Percentiles rank a stretch among this genome's conserved stretches.
These are phyloP conservation scores for Progne subis DNA, from an alignment of 2,113 vertebrate genomes.

Conservation along the genomic window DNA sequence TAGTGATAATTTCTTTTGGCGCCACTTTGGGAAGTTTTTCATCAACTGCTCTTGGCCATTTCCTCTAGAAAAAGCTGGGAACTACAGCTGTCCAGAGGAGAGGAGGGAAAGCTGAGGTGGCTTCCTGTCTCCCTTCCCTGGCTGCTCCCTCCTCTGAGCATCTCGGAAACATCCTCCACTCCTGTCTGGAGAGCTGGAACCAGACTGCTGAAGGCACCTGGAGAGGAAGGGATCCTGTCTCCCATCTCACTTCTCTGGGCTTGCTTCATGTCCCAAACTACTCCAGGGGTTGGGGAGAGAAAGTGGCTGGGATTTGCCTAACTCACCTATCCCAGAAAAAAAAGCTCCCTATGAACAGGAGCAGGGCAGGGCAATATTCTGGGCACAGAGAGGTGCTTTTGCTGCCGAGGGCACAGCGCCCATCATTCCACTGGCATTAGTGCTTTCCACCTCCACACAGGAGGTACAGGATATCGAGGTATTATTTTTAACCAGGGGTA, in stretches of 20 bases:
- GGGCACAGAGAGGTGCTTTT: not conserved
- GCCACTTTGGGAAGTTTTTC: not conserved
- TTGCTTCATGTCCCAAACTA: not conserved
- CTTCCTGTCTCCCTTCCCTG: not conserved
- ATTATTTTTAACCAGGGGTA: not conserved
- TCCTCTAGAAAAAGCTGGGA: not conserved
- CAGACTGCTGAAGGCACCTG: not conserved
- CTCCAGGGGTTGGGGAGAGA: not conserved
- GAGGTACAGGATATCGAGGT: not conserved
- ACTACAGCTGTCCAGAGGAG: not conserved
- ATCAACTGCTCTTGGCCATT: not conserved
- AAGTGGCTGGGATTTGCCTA: not conserved
- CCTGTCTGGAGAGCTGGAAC: not conserved
- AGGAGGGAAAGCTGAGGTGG: not conserved
- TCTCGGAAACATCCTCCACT: fast-evolving
- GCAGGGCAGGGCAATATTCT: not conserved
- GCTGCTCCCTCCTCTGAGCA: not conserved
- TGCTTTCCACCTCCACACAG: not conserved
- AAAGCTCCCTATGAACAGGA: not conserved
- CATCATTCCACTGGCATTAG: not conserved
- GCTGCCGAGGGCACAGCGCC: fast-evolving
- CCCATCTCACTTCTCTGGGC: not conserved
- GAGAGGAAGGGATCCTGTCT: not conserved
- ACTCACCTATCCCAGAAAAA: not conserved
- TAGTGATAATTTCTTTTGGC: not conserved